Evolutionary conservation across 2,113 vertebrate genomes (phyloP), one percentile per base, ranked within the genome.

Genomic region (Syrmaticus mikado): DNA sequence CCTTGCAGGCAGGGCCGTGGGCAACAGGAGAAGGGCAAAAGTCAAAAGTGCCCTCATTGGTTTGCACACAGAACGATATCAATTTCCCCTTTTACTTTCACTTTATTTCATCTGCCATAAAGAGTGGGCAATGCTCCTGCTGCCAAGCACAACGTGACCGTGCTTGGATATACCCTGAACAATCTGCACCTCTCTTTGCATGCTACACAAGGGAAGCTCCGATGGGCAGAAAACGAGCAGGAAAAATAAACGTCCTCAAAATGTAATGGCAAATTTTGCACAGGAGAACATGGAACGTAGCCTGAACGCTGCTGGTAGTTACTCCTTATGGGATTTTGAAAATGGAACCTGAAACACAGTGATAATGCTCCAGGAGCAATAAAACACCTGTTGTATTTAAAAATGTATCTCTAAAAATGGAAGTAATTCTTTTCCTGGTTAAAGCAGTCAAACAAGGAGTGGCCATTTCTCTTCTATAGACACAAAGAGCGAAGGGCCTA

Each of bases 101-200:
- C 7, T 40, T 40, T 24, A 19, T 62, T 13, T 32, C 9, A 25
- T 24, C 32, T 58, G 2, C 32, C 5, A 1, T 4, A 41, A 10
- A 24, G 82, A 28, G 0, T 55, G 79, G n/a, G 27, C 78, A 83
- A 45, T 32, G 24, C 6, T 85, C 11, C 48, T 75, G 53, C 25
- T 53, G 60, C 32, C 64, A 58, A 61, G 8, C 0, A 1, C 16
- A 57, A 30, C 16, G 0, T 2, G 8, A 13, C 41, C 28, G 1
- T 34, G 25, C 17, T 13, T 81, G 46, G 32, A 34, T 9, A 22
- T 25, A 24, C 38, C 25, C 20, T 24, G 79, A 21, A 18, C 8
- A 25, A n/a, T 28, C 62, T 61, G 60, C 27, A 36, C 16, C 9
- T 41, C 64, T 27, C 28, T 55, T 36, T 32, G 13, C 30, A 53